phyloP scores from a whole-genome alignment of 2,797 vertebrate species.

The Notamacropus eugenii region DNA sequence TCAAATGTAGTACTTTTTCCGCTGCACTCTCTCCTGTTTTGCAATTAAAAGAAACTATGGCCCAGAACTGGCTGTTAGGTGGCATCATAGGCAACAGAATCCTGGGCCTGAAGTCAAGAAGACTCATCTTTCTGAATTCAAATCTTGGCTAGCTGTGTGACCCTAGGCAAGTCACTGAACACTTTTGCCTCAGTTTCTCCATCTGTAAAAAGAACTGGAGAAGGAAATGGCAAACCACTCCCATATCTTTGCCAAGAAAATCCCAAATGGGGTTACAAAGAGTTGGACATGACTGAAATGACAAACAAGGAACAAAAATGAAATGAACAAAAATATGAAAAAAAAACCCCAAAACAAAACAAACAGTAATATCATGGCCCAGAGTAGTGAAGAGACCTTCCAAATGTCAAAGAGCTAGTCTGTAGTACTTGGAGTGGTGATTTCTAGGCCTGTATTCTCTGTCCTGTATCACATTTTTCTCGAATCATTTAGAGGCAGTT shows the following conservation, averaged over 20 bases:
- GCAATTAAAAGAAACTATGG: not conserved
- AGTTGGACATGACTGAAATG: not conserved
- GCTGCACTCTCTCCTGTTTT: not conserved
- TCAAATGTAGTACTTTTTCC: not conserved
- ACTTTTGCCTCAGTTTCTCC: not conserved
- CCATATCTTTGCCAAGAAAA: not conserved
- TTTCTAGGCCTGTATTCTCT: not conserved
- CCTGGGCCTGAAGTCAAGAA: not conserved
- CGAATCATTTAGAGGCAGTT: not conserved
- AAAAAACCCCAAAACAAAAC: no score
- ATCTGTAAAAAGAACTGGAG: not conserved
- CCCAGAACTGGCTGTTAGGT: not conserved
- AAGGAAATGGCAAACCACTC: not conserved
- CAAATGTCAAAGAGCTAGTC: no score
- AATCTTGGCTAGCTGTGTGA: not conserved
- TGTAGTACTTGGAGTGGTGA: no score
- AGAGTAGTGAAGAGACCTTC: not conserved
- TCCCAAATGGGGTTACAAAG: not conserved
- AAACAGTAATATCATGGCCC: not conserved
- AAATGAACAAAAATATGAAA: no score
- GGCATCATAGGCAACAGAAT: not conserved
- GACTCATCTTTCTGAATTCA: not conserved
- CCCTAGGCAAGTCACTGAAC: not conserved
- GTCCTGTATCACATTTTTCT: not conserved
- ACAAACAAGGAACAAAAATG: not conserved